Base-by-base conservation (phyloP, 2,113 vertebrate species). In the Sarotherodon lohbergeri region DNA sequence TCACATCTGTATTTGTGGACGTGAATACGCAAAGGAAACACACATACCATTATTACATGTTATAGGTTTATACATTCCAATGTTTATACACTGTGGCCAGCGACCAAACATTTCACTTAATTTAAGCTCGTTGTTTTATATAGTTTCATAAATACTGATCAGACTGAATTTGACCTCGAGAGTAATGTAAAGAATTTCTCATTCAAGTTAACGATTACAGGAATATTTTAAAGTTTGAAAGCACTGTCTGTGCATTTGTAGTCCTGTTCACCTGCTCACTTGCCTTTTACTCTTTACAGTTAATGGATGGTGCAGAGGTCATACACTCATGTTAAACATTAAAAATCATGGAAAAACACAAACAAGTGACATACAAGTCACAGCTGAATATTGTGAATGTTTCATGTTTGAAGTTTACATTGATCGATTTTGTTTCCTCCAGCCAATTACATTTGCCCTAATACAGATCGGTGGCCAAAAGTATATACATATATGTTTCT, bases 251-350 rank as follows among this genome's bases (percentile, higher is more conserved):
- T 63, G 12, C 24, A 6, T 46, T 16, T 61, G 12, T 43, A 76
- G 46, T 34, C 48, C 81, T 83, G 57, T 80, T 39, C 24, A 34
- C 34, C 82, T 48, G 1, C 59, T 57, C 71, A 36, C 54, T 32
- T 80, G 85, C 88, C 91, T 89, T 89, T 90, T 63, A 63, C 50
- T 78, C 66, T 81, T 88, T 9, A 24, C 59, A 57, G 27, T 24
- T 27, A 1, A 36, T 7, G 10, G 3, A 54, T 66, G 66, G 86
- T 91, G 81, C 82, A 86, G 24, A 41, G 68, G 16, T 76, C 16
- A 36, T 5, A 54, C 22, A 61, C 22, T 56, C 41, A 2, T 46
- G 8, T 29, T 5, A n/a, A 12, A 27, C 41, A 24, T 57, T 6
- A 19, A 27, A 17, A 7, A 16, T 41, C 24, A 59, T 41, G 36